Conservation (phyloP, 2,113 vertebrate species). For the Archocentrus centrarchus region DNA sequence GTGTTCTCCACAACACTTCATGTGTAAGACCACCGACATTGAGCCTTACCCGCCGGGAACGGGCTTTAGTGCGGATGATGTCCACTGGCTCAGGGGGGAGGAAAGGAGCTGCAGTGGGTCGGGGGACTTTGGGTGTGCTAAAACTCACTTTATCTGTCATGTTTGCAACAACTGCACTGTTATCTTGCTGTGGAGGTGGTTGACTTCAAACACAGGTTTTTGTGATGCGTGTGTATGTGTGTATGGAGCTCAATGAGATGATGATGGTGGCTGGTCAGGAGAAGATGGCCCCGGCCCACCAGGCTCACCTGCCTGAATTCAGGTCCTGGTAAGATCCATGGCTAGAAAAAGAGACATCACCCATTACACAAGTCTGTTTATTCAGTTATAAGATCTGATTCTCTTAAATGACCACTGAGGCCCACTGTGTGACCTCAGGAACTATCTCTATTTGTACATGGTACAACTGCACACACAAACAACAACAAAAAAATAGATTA, state of each 20-base stretch:
- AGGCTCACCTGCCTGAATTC: conserved; percentile 35
- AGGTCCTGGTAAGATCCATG: conserved; percentile 57
- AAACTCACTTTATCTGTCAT: conserved; percentile 89
- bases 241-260: not conserved
- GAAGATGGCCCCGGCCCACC: conserved; percentile 14
- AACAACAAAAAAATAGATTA: not conserved
- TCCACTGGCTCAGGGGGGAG: conserved; percentile 95
- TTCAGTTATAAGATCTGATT: not conserved
- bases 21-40: conserved; percentile 97
- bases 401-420: too few relatives aligned
- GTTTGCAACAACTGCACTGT: conserved; percentile 49
- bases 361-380: not conserved
- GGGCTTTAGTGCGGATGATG: conserved; percentile 93
- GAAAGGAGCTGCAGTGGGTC: conserved; percentile 73
- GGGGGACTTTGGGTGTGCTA: conserved; percentile 82
- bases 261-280: not conserved
- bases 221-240: not conserved
- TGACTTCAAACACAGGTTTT: not conserved
- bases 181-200: not conserved
- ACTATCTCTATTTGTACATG: not conserved
- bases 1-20: conserved; percentile 96
- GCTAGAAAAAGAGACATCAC: conserved; percentile 25
- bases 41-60: conserved; percentile 90
- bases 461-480: not conserved
- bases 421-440: not conserved